These are phyloP conservation scores for Xiphias gladius DNA, from an alignment of 2,113 vertebrate species.

Conservation along the genomic window DNA sequence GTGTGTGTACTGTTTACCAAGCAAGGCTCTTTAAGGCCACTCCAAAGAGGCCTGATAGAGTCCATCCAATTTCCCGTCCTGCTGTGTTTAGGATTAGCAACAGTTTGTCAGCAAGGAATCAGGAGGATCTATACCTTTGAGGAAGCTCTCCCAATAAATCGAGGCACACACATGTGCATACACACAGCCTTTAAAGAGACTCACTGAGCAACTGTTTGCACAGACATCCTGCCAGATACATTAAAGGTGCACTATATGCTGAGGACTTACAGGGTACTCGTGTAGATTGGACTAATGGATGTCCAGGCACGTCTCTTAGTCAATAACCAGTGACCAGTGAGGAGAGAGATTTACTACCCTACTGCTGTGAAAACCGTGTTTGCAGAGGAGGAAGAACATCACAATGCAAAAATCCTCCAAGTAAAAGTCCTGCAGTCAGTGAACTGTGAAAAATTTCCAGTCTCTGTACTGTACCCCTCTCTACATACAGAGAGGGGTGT, in stretches of 20 bases:
- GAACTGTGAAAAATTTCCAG: neutral
- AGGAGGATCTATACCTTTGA: constrained; percentile 47
- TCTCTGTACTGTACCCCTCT: neutral
- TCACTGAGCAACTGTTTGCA: constrained; percentile 20
- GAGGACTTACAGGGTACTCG: constrained; percentile 44
- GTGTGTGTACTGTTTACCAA: constrained; percentile 24
- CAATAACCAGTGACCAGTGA: constrained; percentile 51
- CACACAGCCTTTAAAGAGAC: constrained; percentile 24
- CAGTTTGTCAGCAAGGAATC: constrained; percentile 53
- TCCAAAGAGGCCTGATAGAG: constrained; percentile 51
- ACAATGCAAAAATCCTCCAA: neutral
- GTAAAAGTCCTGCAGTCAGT: neutral
- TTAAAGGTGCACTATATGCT: constrained; percentile 49
- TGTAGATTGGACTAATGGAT: constrained; percentile 61
- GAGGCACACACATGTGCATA: neutral
- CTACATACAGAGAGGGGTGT: neutral
- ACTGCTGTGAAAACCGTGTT: neutral
- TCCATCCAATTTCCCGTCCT: constrained; percentile 65
- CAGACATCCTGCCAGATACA: constrained; percentile 21
- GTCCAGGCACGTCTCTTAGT: constrained; percentile 53
- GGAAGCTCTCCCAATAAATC: constrained; percentile 1
- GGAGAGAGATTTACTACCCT: constrained; percentile 18
- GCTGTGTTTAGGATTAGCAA: constrained; percentile 67
- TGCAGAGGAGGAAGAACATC: neutral
- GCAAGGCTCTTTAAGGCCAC: constrained; percentile 28